A percentile compares a stretch with the other conserved stretches of the same genome.
These are phyloP conservation scores for Rhadina sibilatrix DNA, from an alignment of 2,113 vertebrate species.

Conservation along the genomic window DNA sequence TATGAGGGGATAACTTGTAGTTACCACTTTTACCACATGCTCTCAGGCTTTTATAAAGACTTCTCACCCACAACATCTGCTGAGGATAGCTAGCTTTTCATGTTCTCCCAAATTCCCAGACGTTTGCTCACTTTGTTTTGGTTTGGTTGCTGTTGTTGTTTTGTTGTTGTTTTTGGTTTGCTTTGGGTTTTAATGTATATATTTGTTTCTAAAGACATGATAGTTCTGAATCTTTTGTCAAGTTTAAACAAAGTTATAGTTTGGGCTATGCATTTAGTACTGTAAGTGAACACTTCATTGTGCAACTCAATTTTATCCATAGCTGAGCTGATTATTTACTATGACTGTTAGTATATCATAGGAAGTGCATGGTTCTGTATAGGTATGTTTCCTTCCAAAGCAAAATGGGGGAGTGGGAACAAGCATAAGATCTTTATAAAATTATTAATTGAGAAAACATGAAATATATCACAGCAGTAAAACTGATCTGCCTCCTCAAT, in stretches of 20 bases:
- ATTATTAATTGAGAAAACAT: neutral
- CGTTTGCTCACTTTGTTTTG: neutral
- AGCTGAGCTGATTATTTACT: neutral
- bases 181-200: neutral
- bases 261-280: neutral
- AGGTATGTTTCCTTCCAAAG: neutral
- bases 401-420: neutral
- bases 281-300: neutral
- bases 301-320: neutral
- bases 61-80: accelerated
- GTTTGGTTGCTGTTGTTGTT: neutral
- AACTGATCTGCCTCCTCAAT: neutral
- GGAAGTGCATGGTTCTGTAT: neutral
- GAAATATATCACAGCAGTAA: neutral
- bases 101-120: neutral
- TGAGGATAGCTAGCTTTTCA: neutral
- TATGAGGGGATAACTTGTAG: neutral
- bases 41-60: neutral
- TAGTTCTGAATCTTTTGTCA: neutral
- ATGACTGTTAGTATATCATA: neutral
- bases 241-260: neutral
- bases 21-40: neutral
- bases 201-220: neutral
- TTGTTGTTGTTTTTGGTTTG: neutral
- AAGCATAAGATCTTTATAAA: neutral